Conservation (phyloP, 2,888 invertebrate genomes). For the Hofmannophila pseudospretella region DNA sequence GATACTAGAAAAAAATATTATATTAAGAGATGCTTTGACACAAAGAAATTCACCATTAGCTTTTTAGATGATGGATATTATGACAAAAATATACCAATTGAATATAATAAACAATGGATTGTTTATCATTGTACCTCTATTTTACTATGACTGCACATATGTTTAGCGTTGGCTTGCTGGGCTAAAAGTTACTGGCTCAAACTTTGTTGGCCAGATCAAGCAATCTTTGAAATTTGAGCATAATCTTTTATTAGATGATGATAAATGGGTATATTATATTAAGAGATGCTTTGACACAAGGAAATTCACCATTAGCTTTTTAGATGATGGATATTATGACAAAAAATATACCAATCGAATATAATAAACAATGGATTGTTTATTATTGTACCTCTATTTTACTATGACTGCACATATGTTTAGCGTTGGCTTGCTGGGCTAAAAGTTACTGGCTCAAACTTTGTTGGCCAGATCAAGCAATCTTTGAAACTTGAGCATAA, state of each 20-base stretch:
- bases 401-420: too few relatives aligned
- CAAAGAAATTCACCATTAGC: conserved; percentile 85
- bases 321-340: too few relatives aligned
- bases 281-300: too few relatives aligned
- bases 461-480: conserved; percentile 75
- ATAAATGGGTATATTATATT: too few relatives aligned
- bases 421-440: conserved; percentile 42
- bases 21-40: conserved; percentile 79
- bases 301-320: too few relatives aligned
- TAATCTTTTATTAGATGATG: conserved; percentile 23
- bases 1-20: conserved; percentile 80
- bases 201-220: conserved; percentile 75
- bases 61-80: conserved; percentile 87
- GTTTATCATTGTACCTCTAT: conserved; percentile 48
- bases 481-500: conserved; percentile 41
- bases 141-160: too few relatives aligned
- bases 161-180: conserved; percentile 46
- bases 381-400: conserved; percentile 47
- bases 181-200: conserved; percentile 36
- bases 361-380: conserved; percentile 53
- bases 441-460: conserved; percentile 39
- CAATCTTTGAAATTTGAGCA: conserved; percentile 43
- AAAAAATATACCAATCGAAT: conserved; percentile 28
- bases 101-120: conserved; percentile 52
- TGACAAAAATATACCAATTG: conserved; percentile 66